A percentile compares a stretch with the other conserved stretches of the same genome.
phyloP scores from a whole-genome alignment of 1,140 invertebrate species.

The Leptopilina boulardi region DNA sequence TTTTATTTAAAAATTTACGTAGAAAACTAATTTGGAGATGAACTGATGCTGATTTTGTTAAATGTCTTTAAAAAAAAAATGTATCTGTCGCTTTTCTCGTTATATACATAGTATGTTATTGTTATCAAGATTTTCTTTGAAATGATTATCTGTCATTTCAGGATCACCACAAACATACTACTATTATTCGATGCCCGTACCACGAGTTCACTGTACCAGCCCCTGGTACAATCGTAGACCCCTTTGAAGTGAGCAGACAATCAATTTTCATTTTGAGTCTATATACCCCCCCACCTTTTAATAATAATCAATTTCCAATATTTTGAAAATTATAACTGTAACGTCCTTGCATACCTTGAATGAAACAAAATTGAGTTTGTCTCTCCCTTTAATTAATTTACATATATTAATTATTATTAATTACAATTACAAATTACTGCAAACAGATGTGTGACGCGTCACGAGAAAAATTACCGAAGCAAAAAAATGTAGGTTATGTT shows the following conservation, averaged over 20 bases:
- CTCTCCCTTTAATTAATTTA: conserved; percentile 15
- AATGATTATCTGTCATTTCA: conserved; percentile 61
- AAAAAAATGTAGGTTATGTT: no score
- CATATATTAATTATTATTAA: conserved; percentile 28
- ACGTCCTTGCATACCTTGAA: neutral
- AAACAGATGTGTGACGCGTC: neutral
- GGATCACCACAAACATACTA: conserved; percentile 58
- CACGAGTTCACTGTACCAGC: conserved; percentile 74
- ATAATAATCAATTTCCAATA: conserved; percentile 49
- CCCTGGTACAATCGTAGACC: conserved; percentile 73
- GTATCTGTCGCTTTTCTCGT: conserved; percentile 21
- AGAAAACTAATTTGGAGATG: neutral
- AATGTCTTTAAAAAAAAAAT: neutral
- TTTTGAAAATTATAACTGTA: conserved; percentile 23
- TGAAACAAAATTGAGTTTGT: neutral
- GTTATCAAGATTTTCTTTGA: conserved; percentile 31
- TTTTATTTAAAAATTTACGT: neutral
- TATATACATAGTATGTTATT: neutral
- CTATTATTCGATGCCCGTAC: conserved; percentile 77
- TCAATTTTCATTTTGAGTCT: conserved; percentile 53
- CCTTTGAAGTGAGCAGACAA: conserved; percentile 54
- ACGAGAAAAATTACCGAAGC: no score
- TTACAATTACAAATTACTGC: neutral
- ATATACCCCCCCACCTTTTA: conserved; percentile 48
- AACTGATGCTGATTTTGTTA: neutral